phyloP scores from a whole-genome alignment of 2,888 invertebrate species.

The Octonoba sinensis region DNA sequence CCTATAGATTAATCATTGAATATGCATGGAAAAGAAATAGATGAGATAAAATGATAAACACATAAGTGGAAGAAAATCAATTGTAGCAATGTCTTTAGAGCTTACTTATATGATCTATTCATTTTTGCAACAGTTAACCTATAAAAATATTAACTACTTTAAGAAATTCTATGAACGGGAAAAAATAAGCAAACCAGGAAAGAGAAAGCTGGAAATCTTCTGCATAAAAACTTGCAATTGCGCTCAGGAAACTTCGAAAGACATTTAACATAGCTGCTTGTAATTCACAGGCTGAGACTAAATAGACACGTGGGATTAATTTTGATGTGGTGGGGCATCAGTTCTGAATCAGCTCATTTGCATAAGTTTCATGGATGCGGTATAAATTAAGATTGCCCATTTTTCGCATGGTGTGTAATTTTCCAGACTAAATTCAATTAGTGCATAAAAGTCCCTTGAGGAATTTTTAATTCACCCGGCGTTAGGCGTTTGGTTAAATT shows the following conservation, averaged over 20 bases:
- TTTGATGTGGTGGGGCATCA: constrained; percentile 52
- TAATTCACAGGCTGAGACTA: constrained; percentile 58
- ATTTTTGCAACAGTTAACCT: too few relatives aligned
- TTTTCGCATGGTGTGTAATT: constrained; percentile 13
- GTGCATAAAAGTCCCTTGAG: constrained; percentile 56
- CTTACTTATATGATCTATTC: too few relatives aligned
- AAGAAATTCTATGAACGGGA: too few relatives aligned
- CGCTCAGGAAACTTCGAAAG: constrained; percentile 7
- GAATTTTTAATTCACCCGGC: constrained; percentile 30
- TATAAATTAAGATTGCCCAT: constrained; percentile 61
- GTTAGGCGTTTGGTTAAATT: constrained; percentile 32
- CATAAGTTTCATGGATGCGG: constrained; percentile 47
- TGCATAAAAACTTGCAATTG: too few relatives aligned
- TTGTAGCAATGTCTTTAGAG: too few relatives aligned
- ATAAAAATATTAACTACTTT: too few relatives aligned
- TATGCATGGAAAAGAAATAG: too few relatives aligned
- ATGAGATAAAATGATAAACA: too few relatives aligned
- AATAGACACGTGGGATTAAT: constrained; percentile 61
- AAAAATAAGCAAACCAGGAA: too few relatives aligned
- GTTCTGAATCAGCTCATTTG: constrained; percentile 52
- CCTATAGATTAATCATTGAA: too few relatives aligned
- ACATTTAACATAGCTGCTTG: constrained; percentile 45
- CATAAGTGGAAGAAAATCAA: too few relatives aligned
- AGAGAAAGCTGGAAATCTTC: too few relatives aligned
- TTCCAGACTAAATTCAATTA: constrained; percentile 51